These are phyloP conservation scores for Microcebus tavaratra DNA, from an alignment of 2,113 vertebrate species.

Conservation along the genomic window DNA sequence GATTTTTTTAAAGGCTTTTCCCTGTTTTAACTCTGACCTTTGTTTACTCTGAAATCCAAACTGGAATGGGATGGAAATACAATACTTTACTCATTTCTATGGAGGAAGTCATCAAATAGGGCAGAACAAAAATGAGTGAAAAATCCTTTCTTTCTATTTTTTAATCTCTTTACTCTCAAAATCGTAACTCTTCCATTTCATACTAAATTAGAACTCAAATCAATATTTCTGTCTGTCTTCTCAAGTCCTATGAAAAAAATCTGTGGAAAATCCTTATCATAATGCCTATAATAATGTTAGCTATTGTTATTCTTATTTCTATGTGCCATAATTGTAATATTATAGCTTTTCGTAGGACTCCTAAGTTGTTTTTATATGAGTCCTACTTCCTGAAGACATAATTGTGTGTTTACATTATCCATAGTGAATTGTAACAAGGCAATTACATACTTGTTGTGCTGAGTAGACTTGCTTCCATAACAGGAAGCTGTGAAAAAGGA, in stretches of 20 bases:
- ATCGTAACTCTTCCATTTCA: not conserved
- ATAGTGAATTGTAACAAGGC: not conserved
- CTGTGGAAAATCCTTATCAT: not conserved
- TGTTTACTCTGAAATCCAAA: constrained; percentile 23
- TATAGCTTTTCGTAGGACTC: constrained; percentile 1
- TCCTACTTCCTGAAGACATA: not conserved
- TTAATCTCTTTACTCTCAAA: constrained; percentile 20
- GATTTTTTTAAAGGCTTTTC: not conserved
- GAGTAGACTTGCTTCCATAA: not conserved
- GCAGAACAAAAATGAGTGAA: constrained; percentile 4
- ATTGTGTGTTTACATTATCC: not conserved
- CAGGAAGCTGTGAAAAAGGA: not conserved
- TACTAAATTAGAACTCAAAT: not conserved
- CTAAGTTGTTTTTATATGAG: not conserved
- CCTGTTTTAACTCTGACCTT: not conserved
- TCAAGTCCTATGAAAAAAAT: not conserved
- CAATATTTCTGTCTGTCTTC: not conserved
- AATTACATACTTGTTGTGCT: not conserved
- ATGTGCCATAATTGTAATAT: not conserved
- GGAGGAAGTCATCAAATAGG: not conserved
- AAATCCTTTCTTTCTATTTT: not conserved
- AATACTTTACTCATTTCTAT: not conserved
- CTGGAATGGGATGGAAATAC: not conserved
- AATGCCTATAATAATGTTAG: not conserved
- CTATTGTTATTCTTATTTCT: not conserved